Evolutionary conservation across 2,888 invertebrate species (phyloP).

Genomic region (Monoplex corrugatus): DNA sequence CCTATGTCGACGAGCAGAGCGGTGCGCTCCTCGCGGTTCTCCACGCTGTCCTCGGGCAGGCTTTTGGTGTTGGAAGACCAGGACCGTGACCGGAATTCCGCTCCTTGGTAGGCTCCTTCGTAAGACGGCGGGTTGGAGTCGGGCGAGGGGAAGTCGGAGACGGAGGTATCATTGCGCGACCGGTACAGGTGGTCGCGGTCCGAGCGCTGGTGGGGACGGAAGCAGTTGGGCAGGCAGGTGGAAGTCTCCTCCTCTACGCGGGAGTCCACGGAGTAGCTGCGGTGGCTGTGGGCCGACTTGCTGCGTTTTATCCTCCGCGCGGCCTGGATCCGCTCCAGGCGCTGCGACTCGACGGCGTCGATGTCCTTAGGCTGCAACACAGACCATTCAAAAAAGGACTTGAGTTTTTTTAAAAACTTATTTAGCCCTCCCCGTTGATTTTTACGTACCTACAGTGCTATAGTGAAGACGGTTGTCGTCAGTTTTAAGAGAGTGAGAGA

Average conservation of each 20-base stretch:
- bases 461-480: background rate
- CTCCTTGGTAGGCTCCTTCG: conserved; percentile 50
- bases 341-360: conserved; percentile 73
- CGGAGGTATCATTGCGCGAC: conserved; percentile 64
- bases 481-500: background rate
- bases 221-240: conserved; percentile 77
- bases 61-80: conserved; percentile 59
- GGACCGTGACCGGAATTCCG: conserved; percentile 46
- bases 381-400: background rate
- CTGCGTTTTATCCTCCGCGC: conserved; percentile 72
- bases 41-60: conserved; percentile 54
- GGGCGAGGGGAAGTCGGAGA: conserved; percentile 71
- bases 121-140: conserved; percentile 72
- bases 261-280: conserved; percentile 69
- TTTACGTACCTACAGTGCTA: no score
- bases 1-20: conserved; percentile 56
- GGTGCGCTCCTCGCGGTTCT: conserved; percentile 56
- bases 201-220: conserved; percentile 70
- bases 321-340: conserved; percentile 73
- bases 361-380: conserved; percentile 73
- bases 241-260: conserved; percentile 64
- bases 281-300: conserved; percentile 66
- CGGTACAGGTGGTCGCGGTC: conserved; percentile 60
- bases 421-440: no score
- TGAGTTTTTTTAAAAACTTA: no score